These are phyloP conservation scores for Leptestheria dahalacensis DNA, from an alignment of 1,140 invertebrate species.

Conservation along the genomic window DNA sequence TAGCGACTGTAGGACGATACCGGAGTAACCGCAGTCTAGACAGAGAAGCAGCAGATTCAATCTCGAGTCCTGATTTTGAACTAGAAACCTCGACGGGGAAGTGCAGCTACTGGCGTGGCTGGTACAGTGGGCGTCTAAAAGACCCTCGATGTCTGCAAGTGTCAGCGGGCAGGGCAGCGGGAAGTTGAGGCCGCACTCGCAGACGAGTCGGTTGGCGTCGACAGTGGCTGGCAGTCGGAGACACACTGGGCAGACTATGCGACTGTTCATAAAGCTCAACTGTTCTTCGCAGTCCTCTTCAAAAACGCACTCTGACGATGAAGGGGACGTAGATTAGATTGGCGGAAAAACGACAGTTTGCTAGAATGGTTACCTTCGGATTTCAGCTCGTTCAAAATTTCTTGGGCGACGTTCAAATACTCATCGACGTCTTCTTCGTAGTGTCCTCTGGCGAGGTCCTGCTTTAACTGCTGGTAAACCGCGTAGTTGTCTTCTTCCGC, in stretches of 20 bases:
- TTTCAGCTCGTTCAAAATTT: not conserved
- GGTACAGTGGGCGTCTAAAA: not conserved
- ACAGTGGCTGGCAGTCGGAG: not conserved
- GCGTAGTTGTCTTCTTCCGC: not conserved
- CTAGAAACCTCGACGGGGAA: not conserved
- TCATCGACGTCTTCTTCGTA: not conserved
- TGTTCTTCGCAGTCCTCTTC: not conserved
- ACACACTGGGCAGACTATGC: constrained; percentile 1
- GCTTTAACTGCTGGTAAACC: not conserved
- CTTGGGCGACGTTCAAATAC: not conserved
- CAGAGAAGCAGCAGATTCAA: not conserved
- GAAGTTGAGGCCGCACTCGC: constrained; percentile 1
- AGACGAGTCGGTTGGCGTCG: not conserved
- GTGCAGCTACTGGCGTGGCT: not conserved
- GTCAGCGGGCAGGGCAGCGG: not conserved
- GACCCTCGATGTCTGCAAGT: not conserved
- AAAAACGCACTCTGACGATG: too few species aligned
- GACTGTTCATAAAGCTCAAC: not conserved
- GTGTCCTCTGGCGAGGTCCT: not conserved
- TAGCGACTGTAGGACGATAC: not conserved
- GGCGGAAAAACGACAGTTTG: not conserved
- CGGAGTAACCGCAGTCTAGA: not conserved
- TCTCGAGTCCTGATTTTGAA: not conserved
- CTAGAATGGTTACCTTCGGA: not conserved
- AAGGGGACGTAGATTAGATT: too few species aligned